Evolutionary conservation across 2,797 vertebrate species (phyloP), one percentile per base, ranked within the genome.

Genomic region (Ctenosaura bakeri): DNA sequence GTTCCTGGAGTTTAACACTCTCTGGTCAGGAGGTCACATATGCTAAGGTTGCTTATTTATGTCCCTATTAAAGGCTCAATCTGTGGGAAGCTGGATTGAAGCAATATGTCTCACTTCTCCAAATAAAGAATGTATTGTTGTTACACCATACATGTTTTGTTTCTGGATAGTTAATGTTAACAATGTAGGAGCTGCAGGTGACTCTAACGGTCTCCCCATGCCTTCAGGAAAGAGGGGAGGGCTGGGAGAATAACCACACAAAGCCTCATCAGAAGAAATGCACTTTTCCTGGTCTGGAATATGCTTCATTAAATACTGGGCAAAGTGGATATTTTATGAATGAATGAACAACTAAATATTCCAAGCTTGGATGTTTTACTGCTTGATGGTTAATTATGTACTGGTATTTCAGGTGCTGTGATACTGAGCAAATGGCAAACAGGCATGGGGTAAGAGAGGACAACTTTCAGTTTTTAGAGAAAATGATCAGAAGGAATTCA

Each of bases 21-120:
- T 76, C 38, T 0, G 93, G 97, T 96, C 97, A 97, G 91, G 89
- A 96, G 96, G 96, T 97, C 96, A 97, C 97, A 97, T 96, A 97
- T 97, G 97, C 93, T 97, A 96, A 95, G 54, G 93, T 95, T 95
- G 95, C 94, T 97, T 96, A 96, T 97, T 97, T 97, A 97, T 96
- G 93, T 0, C 82, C 95, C 93, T 95, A 93, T 96, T 97, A 96
- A 96, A 95, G 85, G 91, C 94, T 90, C 94, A 93, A 91, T 96
- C 94, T 96, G 93, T 95, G 95, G 92, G 94, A 94, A 97, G 94
- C 77, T 96, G 92, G 94, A 94, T 76, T 92, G 94, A 96, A 96
- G 93, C 89, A 93, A 92, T 89, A 87, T 91, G 89, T 94, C 90
- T 96, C 92, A 95, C 94, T 96, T 59, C 81, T 93, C 93, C 90